Evolutionary conservation across 2,113 vertebrate genomes (phyloP).

Genomic region (Anoplopoma fimbria): DNA sequence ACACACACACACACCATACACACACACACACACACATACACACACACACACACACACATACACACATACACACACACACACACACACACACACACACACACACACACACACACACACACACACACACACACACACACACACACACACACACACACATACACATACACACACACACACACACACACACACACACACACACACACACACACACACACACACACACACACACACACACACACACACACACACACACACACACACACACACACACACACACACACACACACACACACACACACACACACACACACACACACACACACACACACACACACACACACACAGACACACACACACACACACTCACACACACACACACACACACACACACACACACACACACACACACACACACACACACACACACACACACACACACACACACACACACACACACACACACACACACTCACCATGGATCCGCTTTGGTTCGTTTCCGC

Average conservation of each 20-base stretch:
- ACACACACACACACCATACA: neutral
- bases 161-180: conserved; percentile 7
- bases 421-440: neutral
- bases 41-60: neutral
- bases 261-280: conserved; percentile 6
- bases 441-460: neutral
- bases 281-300: neutral
- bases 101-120: neutral
- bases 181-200: neutral
- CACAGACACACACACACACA: neutral
- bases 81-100: neutral
- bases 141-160: no score
- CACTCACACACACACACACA: conserved; percentile 3
- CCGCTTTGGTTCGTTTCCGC: conserved; percentile 35
- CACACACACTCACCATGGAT: conserved; percentile 18
- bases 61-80: neutral
- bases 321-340: neutral
- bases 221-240: neutral
- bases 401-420: neutral
- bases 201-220: neutral
- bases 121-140: neutral
- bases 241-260: neutral
- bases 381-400: neutral
- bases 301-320: neutral
- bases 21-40: neutral